Evolutionary conservation across 2,888 invertebrate species (phyloP), one percentile per base, ranked within the genome.

Genomic region (Pyrgus malvae): DNA sequence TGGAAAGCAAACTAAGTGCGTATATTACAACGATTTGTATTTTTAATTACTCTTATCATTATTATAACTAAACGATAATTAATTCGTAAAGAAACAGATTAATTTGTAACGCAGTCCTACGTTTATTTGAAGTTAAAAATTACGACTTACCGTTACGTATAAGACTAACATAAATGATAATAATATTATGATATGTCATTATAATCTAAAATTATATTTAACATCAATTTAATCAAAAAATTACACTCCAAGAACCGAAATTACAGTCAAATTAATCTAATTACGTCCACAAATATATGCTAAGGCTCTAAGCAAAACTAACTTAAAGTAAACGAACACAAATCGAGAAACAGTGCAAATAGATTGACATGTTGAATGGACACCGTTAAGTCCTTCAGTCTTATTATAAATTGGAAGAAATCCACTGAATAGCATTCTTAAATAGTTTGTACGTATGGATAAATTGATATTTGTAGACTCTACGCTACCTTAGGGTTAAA

Each of bases 301-400:
- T 14, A 12, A 41, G 42, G 17, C 17, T 27, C 42, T 45, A 42
- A 27, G 16, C 21, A 37, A 35, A 16, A 44, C 21, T 44, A 37
- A 27, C 14, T 42, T 56, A 55, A 48, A 69, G 60, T 41, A 41
- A 64, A 48, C 68, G 63, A 76, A 73, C 67, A 73, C 71, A 72
- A 68, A 62, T 40, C 7, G 7, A 41, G 9, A 25, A 59, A 57
- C 55, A 59, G 38, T 48, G 57, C 51, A 54, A 50, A 55, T 49
- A 57, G 37, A 56, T 53, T 38, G 48, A 50, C 53, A 51, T 56
- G 55, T 56, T 61, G 59, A 60, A 67, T 60, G 56, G 64, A 63
- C 63, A 54, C 58, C 61, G 60, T 63, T 57, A 62, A 63, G 64
- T 68, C 65, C 67, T 70, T 80, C 80, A 80, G 79, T 80, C 80